Conservation (phyloP, 2,113 vertebrate species). For the Corvus moneduloides region DNA sequence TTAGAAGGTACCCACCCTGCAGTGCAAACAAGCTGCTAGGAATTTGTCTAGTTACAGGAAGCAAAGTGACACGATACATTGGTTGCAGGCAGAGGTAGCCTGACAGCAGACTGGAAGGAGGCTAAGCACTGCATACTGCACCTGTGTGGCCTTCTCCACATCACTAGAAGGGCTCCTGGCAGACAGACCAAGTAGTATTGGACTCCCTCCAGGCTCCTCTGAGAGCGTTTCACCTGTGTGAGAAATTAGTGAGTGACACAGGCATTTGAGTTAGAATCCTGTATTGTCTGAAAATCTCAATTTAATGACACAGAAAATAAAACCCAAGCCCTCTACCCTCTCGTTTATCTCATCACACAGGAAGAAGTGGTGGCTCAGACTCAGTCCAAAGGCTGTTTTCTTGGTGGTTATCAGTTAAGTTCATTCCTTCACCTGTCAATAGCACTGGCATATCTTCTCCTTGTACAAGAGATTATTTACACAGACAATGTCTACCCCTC, state of each 20-base stretch:
- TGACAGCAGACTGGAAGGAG: neutral
- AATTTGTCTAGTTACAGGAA: no score
- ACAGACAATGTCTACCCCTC: neutral
- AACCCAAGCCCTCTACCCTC: neutral
- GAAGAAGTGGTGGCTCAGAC: neutral
- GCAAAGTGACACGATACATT: accelerated
- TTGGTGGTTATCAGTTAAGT: neutral
- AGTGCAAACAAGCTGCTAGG: neutral
- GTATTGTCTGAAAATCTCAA: neutral
- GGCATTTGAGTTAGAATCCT: neutral
- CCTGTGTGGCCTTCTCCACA: constrained; percentile 6
- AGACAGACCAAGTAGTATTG: neutral
- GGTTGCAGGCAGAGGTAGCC: neutral
- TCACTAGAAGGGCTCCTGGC: neutral
- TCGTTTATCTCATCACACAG: neutral
- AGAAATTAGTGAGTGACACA: neutral
- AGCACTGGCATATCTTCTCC: neutral
- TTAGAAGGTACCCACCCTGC: neutral
- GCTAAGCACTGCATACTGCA: neutral
- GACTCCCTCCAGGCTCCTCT: neutral
- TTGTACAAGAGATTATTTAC: neutral
- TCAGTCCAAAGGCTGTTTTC: neutral
- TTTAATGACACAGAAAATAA: neutral
- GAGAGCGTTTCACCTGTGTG: neutral
- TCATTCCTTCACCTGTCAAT: neutral